These are phyloP conservation scores for Salarias fasciatus DNA, from an alignment of 2,797 vertebrate species.

Conservation along the genomic window DNA sequence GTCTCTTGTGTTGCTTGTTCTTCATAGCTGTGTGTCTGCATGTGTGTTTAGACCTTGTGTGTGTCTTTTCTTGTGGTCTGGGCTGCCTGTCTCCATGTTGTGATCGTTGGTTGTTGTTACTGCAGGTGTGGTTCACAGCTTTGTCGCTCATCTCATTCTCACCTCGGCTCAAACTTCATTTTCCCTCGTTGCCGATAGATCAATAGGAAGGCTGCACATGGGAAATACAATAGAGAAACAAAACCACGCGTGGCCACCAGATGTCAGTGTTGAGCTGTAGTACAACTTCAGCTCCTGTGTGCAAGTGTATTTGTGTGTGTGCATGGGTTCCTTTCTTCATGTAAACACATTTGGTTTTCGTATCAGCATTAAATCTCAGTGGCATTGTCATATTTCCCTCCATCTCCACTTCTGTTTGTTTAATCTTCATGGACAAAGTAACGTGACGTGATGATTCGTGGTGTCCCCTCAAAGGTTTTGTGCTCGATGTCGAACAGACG, in stretches of 20 bases:
- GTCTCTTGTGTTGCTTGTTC: slow-evolving; percentile 13
- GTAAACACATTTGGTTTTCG: not conserved
- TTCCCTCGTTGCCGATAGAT: not conserved
- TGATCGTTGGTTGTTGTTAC: slow-evolving; percentile 6
- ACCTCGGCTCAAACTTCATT: not conserved
- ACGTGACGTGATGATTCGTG: not conserved
- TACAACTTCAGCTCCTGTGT: not conserved
- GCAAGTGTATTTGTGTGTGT: not conserved
- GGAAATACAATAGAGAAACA: not conserved
- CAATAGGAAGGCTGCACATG: not conserved
- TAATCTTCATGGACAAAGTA: not conserved
- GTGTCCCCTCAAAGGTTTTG: not conserved
- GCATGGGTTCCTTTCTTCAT: slow-evolving; percentile 16
- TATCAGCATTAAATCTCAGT: not conserved
- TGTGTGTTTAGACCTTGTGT: slow-evolving; percentile 32
- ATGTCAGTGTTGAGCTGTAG: slow-evolving; percentile 52
- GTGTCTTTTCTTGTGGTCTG: slow-evolving; percentile 29
- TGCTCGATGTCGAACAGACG: not conserved
- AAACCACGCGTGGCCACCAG: slow-evolving; percentile 52
- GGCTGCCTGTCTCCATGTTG: slow-evolving; percentile 11
- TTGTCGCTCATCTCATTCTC: not conserved
- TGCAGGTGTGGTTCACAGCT: not conserved
- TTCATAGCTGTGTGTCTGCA: slow-evolving; percentile 39
- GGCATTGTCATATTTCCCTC: not conserved
- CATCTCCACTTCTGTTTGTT: not conserved